These are phyloP conservation scores for Sycobia sp. DNA, from an alignment of 1,140 invertebrate species.

Conservation along the genomic window DNA sequence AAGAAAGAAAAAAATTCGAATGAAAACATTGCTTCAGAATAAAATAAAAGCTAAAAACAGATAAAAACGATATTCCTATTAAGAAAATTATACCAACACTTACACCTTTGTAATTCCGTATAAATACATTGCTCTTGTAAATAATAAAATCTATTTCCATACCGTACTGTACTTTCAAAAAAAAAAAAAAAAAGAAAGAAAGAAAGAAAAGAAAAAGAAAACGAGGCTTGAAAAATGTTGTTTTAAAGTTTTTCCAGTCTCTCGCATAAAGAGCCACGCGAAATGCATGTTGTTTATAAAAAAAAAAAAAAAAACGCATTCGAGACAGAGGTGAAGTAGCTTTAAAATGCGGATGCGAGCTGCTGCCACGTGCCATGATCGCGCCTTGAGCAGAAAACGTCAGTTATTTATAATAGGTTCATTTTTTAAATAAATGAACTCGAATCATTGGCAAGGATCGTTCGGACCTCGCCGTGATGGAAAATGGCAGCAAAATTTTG, in stretches of 20 bases:
- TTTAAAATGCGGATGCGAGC: too few relatives aligned
- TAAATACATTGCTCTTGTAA: conserved; percentile 23
- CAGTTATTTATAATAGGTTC: neutral
- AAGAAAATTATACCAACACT: neutral
- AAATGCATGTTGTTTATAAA: neutral
- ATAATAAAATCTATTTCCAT: conserved; percentile 24
- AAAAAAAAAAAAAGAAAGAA: neutral
- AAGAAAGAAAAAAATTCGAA: too few relatives aligned
- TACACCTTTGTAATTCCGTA: conserved; percentile 10
- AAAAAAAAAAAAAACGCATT: neutral
- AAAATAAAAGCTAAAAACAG: conserved; percentile 4
- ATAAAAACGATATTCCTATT: conserved; percentile 6
- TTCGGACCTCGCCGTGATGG: too few relatives aligned
- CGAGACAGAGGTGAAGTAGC: neutral
- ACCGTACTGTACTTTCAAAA: conserved; percentile 10
- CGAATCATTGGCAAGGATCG: too few relatives aligned
- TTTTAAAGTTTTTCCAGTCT: conserved; percentile 16
- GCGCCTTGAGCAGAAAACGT: neutral
- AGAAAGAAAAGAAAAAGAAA: neutral
- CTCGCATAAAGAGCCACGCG: neutral
- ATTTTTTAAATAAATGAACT: too few relatives aligned
- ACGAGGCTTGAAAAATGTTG: too few relatives aligned
- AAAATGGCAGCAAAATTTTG: too few relatives aligned
- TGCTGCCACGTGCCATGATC: conserved; percentile 18
- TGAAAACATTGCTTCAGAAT: neutral